Conservation (phyloP, 2,113 vertebrate genomes). For the Bubo scandiacus region DNA sequence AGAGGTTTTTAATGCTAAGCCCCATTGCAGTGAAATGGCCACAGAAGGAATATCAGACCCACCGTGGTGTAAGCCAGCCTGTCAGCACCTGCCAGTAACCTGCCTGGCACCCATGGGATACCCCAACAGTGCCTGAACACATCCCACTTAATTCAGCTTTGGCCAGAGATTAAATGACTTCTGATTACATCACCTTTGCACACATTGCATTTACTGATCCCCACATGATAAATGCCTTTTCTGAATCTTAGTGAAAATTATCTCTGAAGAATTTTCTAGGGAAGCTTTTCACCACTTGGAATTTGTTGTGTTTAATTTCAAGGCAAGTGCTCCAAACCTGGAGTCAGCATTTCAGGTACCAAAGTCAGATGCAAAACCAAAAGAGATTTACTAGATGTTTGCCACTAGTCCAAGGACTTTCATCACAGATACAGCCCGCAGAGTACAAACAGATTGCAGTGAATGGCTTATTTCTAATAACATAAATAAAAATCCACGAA, state of each 20-base stretch:
- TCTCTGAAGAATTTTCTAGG: neutral
- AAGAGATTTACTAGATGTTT: neutral
- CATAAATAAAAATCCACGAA: neutral
- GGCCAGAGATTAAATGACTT: neutral
- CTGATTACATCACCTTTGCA: rapidly evolving
- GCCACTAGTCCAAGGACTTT: neutral
- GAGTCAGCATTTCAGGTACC: neutral
- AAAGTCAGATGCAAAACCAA: neutral
- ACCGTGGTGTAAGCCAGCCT: rapidly evolving
- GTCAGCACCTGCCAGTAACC: neutral
- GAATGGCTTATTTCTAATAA: neutral
- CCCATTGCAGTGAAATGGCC: neutral
- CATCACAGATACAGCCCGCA: neutral
- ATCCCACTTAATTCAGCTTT: neutral
- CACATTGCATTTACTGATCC: neutral
- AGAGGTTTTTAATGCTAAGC: neutral
- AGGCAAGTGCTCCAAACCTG: neutral
- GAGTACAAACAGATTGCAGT: neutral
- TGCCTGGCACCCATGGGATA: rapidly evolving
- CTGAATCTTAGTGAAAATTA: neutral
- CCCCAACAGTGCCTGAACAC: rapidly evolving
- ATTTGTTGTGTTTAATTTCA: neutral
- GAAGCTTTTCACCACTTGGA: neutral
- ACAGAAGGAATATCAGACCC: rapidly evolving
- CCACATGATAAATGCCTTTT: rapidly evolving